These are phyloP conservation scores for Lampris incognitus DNA, from an alignment of 2,113 vertebrate species.

Conservation along the genomic window DNA sequence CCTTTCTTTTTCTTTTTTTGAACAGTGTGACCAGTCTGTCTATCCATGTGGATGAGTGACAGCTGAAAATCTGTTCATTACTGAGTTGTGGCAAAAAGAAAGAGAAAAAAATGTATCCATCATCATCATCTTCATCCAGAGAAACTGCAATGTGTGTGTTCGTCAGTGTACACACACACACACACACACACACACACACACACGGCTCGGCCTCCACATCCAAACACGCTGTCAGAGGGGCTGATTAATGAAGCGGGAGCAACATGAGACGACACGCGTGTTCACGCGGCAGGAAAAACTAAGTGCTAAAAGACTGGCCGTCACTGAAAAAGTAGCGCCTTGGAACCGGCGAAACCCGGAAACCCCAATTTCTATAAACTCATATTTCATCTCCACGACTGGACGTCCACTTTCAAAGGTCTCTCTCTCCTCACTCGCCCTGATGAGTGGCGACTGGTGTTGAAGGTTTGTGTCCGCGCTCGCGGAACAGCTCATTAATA, in stretches of 20 bases:
- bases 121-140: too few species aligned
- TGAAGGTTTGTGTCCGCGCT: neutral
- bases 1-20: too few species aligned
- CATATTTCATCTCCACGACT: neutral
- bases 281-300: slow-evolving; percentile 18
- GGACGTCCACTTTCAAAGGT: slow-evolving; percentile 1
- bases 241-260: slow-evolving; percentile 40
- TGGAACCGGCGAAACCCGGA: neutral
- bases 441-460: neutral
- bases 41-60: too few species aligned
- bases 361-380: neutral
- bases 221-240: slow-evolving; percentile 23
- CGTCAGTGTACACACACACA: too few species aligned
- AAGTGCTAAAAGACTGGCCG: slow-evolving; percentile 1
- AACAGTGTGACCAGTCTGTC: too few species aligned
- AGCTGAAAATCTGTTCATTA: too few species aligned
- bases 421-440: neutral
- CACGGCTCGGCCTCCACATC: neutral
- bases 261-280: slow-evolving; percentile 18
- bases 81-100: too few species aligned
- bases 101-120: too few species aligned
- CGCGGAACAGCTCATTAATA: neutral
- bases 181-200: too few species aligned
- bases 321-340: slow-evolving; percentile 19
- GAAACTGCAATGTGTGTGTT: too few species aligned